phyloP scores from a whole-genome alignment of 2,888 invertebrate genomes.

The Caenorhabditis angaria region DNA sequence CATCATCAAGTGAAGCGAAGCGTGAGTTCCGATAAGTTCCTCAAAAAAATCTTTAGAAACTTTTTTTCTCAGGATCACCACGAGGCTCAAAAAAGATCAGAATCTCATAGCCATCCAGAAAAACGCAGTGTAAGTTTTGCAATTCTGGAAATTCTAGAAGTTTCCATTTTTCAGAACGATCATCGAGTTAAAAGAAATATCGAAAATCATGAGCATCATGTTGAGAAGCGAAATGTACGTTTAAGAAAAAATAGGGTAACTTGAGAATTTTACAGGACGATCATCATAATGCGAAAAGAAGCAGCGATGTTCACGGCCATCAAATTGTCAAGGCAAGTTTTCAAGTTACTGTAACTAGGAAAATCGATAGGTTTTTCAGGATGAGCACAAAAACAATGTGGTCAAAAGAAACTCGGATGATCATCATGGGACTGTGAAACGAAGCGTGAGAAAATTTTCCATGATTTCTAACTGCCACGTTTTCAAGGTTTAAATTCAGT shows the following conservation, averaged over 20 bases:
- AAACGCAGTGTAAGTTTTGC: conserved; percentile 11
- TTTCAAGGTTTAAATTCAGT: too few species aligned
- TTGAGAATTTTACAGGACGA: conserved; percentile 12
- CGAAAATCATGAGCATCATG: conserved; percentile 18
- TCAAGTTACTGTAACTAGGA: background rate
- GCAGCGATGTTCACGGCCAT: conserved; percentile 24
- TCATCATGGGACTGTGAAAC: background rate
- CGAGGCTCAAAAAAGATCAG: conserved; percentile 7
- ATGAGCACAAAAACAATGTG: conserved; percentile 20
- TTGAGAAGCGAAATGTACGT: conserved; percentile 19
- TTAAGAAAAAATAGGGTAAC: conserved; percentile 4
- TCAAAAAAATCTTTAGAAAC: background rate
- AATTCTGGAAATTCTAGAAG: background rate
- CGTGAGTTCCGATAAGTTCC: background rate
- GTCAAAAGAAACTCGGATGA: conserved; percentile 20
- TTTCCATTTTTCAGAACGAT: conserved; percentile 11
- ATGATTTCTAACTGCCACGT: too few species aligned
- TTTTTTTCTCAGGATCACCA: conserved; percentile 6
- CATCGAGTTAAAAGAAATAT: conserved; percentile 18
- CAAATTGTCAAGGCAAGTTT: background rate
- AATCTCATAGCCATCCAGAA: conserved; percentile 3
- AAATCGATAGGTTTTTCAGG: background rate
- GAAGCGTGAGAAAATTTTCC: background rate
- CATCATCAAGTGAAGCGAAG: conserved; percentile 12
- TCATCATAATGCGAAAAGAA: conserved; percentile 16